Evolutionary conservation across 92 coral and sea anemone species (phyloP).

Genomic region (Zoanthus sociatus): DNA sequence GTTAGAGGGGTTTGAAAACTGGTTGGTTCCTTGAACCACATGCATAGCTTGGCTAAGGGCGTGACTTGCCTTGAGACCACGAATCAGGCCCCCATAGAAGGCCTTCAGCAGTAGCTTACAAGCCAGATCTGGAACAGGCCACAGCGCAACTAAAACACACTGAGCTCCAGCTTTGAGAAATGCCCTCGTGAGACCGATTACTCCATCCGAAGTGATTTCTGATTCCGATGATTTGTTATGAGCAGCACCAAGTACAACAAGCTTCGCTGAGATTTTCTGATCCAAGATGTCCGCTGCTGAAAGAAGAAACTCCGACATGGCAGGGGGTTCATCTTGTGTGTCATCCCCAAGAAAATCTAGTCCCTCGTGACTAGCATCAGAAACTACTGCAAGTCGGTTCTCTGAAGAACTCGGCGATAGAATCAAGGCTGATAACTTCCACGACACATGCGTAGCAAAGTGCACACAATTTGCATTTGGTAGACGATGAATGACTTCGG

Average conservation of each 20-base stretch:
- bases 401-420: slow-evolving; percentile 82
- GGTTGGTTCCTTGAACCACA: slow-evolving; percentile 94
- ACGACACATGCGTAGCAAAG: slow-evolving; percentile 97
- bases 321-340: slow-evolving; percentile 84
- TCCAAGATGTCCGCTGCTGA: slow-evolving; percentile 94
- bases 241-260: slow-evolving; percentile 94
- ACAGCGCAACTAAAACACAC: slow-evolving; percentile 87
- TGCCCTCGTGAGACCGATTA: slow-evolving; percentile 91
- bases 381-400: slow-evolving; percentile 55
- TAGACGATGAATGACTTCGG: slow-evolving; percentile 72
- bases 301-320: slow-evolving; percentile 90
- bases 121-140: slow-evolving; percentile 99
- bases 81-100: slow-evolving; percentile 89
- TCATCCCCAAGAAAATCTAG: slow-evolving; percentile 80
- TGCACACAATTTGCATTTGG: slow-evolving; percentile 91
- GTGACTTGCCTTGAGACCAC: slow-evolving; percentile 92
- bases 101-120: slow-evolving; percentile 93
- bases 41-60: slow-evolving; percentile 98
- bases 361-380: slow-evolving; percentile 70
- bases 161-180: slow-evolving; percentile 93
- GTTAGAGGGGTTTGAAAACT: slow-evolving; percentile 97
- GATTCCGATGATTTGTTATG: slow-evolving; percentile 86
- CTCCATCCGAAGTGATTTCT: slow-evolving; percentile 95
- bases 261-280: slow-evolving; percentile 82
- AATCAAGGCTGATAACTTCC: slow-evolving; percentile 96